phyloP scores from a whole-genome alignment of 2,888 invertebrate species.

The Drosophila diplacantha region DNA sequence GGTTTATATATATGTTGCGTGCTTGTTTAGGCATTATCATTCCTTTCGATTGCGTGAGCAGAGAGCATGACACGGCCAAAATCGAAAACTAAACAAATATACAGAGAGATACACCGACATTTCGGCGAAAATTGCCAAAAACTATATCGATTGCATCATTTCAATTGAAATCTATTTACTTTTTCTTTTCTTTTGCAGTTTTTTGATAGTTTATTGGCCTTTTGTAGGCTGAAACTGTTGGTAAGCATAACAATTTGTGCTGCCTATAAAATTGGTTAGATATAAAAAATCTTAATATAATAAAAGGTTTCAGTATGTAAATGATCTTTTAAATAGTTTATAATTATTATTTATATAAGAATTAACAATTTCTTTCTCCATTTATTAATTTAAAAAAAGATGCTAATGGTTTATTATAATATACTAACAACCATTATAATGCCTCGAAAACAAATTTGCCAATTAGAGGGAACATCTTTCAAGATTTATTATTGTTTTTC shows the following conservation, averaged over 20 bases:
- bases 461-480: constrained; percentile 2
- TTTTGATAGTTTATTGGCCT: constrained; percentile 3
- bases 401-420: background rate
- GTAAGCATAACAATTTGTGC: background rate
- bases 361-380: too few relatives aligned
- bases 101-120: constrained; percentile 18
- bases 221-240: background rate
- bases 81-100: constrained; percentile 14
- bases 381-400: background rate
- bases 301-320: background rate
- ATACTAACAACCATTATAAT: background rate
- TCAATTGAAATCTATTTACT: constrained; percentile 35
- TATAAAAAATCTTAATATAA: too few relatives aligned
- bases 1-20: background rate
- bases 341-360: background rate
- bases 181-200: constrained; percentile 6
- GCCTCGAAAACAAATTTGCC: background rate
- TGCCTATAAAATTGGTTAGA: background rate
- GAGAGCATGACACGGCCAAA: constrained; percentile 29
- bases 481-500: constrained; percentile 11
- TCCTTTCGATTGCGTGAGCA: constrained; percentile 35
- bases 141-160: constrained; percentile 46
- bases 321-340: background rate
- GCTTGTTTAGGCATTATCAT: constrained; percentile 30
- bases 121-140: constrained; percentile 39